Conservation (phyloP, 2,888 invertebrate genomes). For the Heliconius erato region DNA sequence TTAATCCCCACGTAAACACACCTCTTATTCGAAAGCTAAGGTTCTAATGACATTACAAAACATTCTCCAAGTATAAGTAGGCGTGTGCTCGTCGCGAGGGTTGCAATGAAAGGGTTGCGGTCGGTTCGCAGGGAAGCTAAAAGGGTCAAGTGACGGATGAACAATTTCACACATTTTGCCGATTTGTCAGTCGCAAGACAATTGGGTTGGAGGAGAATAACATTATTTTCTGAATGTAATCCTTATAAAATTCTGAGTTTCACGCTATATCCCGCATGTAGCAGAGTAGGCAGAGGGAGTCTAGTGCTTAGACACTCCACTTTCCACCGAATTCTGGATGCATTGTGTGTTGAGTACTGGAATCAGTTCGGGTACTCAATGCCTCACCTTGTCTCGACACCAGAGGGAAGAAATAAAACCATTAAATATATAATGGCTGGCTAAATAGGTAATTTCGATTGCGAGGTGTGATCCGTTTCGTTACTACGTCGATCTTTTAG, state of each 20-base stretch:
- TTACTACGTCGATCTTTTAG: too few relatives aligned
- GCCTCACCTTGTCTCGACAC: too few relatives aligned
- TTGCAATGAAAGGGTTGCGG: conserved; percentile 39
- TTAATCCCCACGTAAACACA: background rate
- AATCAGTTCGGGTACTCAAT: too few relatives aligned
- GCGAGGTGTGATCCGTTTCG: too few relatives aligned
- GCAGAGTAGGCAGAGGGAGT: too few relatives aligned
- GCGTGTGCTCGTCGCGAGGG: conserved; percentile 33
- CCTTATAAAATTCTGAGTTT: background rate
- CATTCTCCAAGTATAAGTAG: conserved; percentile 30
- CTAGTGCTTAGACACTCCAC: too few relatives aligned
- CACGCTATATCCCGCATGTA: too few relatives aligned
- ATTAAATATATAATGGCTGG: too few relatives aligned
- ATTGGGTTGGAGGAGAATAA: conserved; percentile 37
- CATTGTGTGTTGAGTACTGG: too few relatives aligned
- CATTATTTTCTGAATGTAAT: conserved; percentile 20
- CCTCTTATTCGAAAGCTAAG: conserved; percentile 11
- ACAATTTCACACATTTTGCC: conserved; percentile 33
- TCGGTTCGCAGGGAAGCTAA: conserved; percentile 39
- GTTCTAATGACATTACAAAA: conserved; percentile 29
- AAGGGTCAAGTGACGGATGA: conserved; percentile 41
- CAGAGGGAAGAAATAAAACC: too few relatives aligned
- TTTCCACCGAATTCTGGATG: too few relatives aligned
- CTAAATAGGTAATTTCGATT: too few relatives aligned
- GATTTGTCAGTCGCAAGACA: conserved; percentile 38